These are phyloP conservation scores for Thermophis baileyi DNA, from an alignment of 2,113 vertebrate genomes.

Conservation along the genomic window DNA sequence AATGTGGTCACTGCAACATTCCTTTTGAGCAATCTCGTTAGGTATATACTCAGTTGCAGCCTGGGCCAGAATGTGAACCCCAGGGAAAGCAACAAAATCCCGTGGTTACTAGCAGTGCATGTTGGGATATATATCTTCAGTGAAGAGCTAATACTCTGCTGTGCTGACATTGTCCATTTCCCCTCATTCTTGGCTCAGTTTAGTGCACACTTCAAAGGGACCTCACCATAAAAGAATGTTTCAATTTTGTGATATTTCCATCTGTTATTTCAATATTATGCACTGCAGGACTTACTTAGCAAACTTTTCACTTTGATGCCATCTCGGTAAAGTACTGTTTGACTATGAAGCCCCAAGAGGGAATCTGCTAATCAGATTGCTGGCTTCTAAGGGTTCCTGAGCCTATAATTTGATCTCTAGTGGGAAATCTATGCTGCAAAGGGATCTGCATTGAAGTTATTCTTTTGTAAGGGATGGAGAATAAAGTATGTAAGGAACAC, in stretches of 20 bases:
- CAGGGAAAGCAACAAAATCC: neutral
- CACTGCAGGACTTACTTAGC: conserved; percentile 60
- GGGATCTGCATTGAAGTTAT: conserved; percentile 44
- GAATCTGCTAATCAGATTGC: conserved; percentile 48
- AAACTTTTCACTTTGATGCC: conserved; percentile 58
- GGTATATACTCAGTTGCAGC: neutral
- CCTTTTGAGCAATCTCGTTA: neutral
- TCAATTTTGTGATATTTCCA: conserved; percentile 74
- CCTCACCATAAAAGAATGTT: conserved; percentile 66
- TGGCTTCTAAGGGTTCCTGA: conserved; percentile 40
- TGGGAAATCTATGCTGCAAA: conserved; percentile 45
- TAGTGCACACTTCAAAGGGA: conserved; percentile 69
- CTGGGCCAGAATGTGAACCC: conserved; percentile 8
- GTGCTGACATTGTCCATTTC: conserved; percentile 58
- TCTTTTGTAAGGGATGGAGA: conserved; percentile 32
- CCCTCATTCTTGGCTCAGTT: conserved; percentile 61
- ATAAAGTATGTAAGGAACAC: neutral
- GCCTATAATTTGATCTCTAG: conserved; percentile 52
- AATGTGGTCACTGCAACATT: neutral
- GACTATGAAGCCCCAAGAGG: conserved; percentile 45
- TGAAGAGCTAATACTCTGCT: conserved; percentile 39
- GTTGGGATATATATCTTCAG: conserved; percentile 45
- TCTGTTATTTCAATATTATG: conserved; percentile 72
- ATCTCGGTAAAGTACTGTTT: conserved; percentile 57
- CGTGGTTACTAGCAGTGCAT: neutral